A percentile compares a stretch with the other conserved stretches of the same genome.
These are phyloP conservation scores for Oreochromis mossambicus DNA, from an alignment of 2,797 vertebrate genomes.

Conservation along the genomic window DNA sequence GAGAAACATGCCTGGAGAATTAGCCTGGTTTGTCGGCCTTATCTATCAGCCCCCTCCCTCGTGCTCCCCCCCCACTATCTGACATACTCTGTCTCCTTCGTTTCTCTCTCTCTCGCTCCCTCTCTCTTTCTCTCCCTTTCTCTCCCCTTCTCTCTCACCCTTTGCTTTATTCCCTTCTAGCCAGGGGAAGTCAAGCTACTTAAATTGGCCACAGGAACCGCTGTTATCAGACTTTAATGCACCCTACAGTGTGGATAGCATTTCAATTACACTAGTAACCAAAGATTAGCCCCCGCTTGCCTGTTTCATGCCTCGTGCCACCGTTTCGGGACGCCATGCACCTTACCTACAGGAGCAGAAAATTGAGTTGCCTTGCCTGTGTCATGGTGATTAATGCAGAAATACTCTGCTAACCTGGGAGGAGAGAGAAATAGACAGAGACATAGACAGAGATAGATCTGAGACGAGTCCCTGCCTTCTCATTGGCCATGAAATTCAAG, in stretches of 20 bases:
- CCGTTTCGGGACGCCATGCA: conserved; percentile 87
- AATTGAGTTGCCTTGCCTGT: conserved; percentile 99
- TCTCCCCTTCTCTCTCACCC: conserved; percentile 44
- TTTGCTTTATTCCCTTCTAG: conserved; percentile 80
- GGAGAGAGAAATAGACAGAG: conserved; percentile 63
- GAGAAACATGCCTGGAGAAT: conserved; percentile 99
- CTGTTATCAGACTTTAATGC: conserved; percentile 99
- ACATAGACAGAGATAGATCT: conserved; percentile 50
- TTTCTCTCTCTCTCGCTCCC: neutral
- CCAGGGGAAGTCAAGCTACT: conserved; percentile 97
- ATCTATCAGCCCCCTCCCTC: conserved; percentile 85
- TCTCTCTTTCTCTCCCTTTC: conserved; percentile 1
- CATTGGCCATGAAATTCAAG: conserved; percentile 64
- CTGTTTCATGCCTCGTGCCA: conserved; percentile 95
- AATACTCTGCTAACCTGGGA: conserved; percentile 94
- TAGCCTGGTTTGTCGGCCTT: conserved; percentile 97
- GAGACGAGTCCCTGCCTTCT: conserved; percentile 41
- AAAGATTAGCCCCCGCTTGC: conserved; percentile 97
- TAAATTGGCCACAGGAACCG: conserved; percentile 99
- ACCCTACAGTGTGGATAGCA: conserved; percentile 99
- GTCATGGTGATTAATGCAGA: conserved; percentile 99
- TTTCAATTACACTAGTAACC: conserved; percentile 99
- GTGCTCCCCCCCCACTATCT: conserved; percentile 2
- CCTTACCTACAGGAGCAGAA: conserved; percentile 99
- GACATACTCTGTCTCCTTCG: conserved; percentile 4